A percentile compares a stretch with the other conserved stretches of the same genome.
Conservation (phyloP, 2,797 vertebrate genomes). For the Xenops minutus region DNA sequence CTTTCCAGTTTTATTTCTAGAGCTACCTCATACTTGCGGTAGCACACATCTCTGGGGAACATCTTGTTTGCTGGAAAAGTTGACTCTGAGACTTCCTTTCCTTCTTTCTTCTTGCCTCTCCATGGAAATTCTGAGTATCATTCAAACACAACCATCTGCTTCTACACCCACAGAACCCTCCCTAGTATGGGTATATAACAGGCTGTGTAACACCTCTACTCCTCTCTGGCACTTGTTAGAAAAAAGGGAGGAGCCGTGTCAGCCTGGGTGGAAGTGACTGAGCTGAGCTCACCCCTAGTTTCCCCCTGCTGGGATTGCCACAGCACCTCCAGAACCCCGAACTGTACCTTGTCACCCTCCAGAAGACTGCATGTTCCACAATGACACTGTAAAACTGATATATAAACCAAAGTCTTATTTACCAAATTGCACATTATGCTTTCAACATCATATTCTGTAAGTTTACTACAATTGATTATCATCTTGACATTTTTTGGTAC, state of each 20-base stretch:
- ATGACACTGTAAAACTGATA: neutral
- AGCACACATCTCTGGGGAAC: neutral
- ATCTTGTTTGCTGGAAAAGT: neutral
- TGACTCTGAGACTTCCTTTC: neutral
- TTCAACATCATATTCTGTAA: rapidly evolving
- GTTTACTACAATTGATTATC: neutral
- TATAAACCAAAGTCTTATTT: neutral
- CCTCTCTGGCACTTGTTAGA: neutral
- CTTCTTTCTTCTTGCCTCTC: neutral
- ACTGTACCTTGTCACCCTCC: neutral
- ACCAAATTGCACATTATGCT: neutral
- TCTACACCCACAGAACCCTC: neutral
- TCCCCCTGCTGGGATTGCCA: neutral
- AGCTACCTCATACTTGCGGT: neutral
- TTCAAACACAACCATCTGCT: neutral
- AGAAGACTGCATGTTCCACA: neutral
- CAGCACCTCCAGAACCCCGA: neutral
- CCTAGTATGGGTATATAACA: neutral
- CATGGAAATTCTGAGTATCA: neutral
- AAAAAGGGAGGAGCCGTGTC: neutral
- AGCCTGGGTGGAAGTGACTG: neutral
- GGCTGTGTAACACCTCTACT: neutral
- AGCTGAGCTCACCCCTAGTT: neutral
- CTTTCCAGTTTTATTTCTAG: neutral
- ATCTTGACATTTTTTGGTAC: neutral